phyloP scores from a whole-genome alignment of 37 sponge, comb jelly and placozoan species.

The Petrosia ficiformis region DNA sequence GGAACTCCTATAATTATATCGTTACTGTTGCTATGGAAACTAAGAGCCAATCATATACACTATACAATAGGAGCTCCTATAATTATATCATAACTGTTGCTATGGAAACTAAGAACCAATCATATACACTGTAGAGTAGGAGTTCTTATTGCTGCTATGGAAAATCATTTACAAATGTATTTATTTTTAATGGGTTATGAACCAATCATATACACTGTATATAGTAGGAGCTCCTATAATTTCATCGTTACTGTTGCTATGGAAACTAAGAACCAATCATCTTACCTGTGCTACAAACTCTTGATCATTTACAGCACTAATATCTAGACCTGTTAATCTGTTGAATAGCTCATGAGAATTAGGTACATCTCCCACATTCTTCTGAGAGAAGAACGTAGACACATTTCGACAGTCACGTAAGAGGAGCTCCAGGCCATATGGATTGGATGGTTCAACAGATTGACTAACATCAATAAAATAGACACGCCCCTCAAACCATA shows the following conservation, averaged over 20 bases:
- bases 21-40: too few species aligned
- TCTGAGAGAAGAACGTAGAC: conserved; percentile 65
- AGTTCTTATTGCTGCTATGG: too few species aligned
- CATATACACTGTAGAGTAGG: too few species aligned
- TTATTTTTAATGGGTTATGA: too few species aligned
- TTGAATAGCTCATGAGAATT: neutral
- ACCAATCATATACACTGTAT: neutral
- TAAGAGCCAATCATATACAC: too few species aligned
- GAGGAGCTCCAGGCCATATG: conserved; percentile 85
- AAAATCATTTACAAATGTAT: too few species aligned
- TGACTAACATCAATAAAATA: conserved; percentile 96
- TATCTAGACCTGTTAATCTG: conserved; percentile 29
- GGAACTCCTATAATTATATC: too few species aligned
- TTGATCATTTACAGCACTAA: conserved; percentile 34
- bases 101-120: too few species aligned
- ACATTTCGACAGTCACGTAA: conserved; percentile 86
- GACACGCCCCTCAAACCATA: conserved; percentile 81
- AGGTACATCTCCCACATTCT: conserved; percentile 17
- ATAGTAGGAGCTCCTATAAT: neutral
- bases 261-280: neutral
- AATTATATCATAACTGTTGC: too few species aligned
- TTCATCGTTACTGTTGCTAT: neutral
- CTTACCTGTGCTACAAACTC: conserved; percentile 60
- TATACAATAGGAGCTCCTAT: too few species aligned
- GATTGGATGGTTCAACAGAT: conserved; percentile 91